phyloP scores from a whole-genome alignment of 1,140 invertebrate species.

The Sycophila sp. region DNA sequence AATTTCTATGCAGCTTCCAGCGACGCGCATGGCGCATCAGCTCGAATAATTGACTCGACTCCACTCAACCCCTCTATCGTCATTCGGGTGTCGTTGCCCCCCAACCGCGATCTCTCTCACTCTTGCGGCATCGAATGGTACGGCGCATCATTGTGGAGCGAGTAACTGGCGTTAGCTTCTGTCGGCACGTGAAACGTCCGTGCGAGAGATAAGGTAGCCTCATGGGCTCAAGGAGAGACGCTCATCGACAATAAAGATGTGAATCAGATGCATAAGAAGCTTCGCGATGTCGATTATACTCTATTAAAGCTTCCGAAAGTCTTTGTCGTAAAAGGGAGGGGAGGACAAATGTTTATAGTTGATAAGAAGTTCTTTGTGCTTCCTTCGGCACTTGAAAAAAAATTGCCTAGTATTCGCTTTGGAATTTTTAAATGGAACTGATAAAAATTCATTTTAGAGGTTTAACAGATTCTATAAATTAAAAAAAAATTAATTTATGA shows the following conservation, averaged over 20 bases:
- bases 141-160: background rate
- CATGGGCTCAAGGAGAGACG: background rate
- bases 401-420: no score
- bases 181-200: background rate
- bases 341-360: background rate
- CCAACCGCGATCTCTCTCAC: no score
- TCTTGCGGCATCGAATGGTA: slow-evolving; percentile 4
- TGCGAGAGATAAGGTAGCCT: background rate
- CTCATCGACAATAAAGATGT: slow-evolving; percentile 1
- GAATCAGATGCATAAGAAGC: background rate
- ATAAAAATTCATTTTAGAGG: no score
- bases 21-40: no score
- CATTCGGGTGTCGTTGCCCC: background rate
- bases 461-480: no score
- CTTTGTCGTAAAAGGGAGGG: no score
- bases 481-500: no score
- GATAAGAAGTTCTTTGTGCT: no score
- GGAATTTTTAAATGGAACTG: no score
- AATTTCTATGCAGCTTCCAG: no score
- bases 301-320: background rate
- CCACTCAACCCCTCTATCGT: background rate
- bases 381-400: no score
- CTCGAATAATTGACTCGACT: background rate
- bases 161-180: background rate
- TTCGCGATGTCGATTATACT: background rate